These are phyloP conservation scores for Morelia viridis DNA, from an alignment of 2,797 vertebrate species.

Conservation along the genomic window DNA sequence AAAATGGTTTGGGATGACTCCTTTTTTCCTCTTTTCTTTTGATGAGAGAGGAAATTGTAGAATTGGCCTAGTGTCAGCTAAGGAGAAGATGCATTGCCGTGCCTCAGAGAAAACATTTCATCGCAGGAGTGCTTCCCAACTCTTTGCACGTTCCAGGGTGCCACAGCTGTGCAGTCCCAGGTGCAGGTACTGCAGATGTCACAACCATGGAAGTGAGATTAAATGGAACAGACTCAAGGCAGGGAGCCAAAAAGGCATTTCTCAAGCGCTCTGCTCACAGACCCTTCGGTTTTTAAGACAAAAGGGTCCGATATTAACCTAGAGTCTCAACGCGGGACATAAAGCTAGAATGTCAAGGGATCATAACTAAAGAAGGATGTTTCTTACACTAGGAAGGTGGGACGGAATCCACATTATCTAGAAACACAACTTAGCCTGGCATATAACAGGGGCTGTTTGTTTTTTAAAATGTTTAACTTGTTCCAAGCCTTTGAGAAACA, in stretches of 20 bases:
- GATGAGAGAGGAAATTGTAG: background rate
- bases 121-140: slow-evolving; percentile 26
- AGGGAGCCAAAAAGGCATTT: slow-evolving; percentile 11
- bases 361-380: background rate
- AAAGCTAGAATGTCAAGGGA: slow-evolving; percentile 17
- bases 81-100: background rate
- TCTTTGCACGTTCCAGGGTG: slow-evolving; percentile 25
- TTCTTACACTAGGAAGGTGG: background rate
- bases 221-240: background rate
- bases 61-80: slow-evolving; percentile 11
- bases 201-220: background rate
- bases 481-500: background rate
- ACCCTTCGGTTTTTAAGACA: slow-evolving; percentile 27
- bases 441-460: background rate
- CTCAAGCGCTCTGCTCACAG: slow-evolving; percentile 17
- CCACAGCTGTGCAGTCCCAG: slow-evolving; percentile 27
- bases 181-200: slow-evolving; percentile 2
- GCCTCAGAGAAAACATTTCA: slow-evolving; percentile 22
- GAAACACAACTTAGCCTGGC: too few species aligned
- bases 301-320: slow-evolving; percentile 1
- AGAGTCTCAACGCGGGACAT: slow-evolving; percentile 26
- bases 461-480: background rate
- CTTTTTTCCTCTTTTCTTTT: background rate
- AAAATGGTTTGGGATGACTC: background rate
- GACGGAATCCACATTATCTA: background rate